Conservation (phyloP, 2,797 vertebrate species). For the Sitta carolinensis region DNA sequence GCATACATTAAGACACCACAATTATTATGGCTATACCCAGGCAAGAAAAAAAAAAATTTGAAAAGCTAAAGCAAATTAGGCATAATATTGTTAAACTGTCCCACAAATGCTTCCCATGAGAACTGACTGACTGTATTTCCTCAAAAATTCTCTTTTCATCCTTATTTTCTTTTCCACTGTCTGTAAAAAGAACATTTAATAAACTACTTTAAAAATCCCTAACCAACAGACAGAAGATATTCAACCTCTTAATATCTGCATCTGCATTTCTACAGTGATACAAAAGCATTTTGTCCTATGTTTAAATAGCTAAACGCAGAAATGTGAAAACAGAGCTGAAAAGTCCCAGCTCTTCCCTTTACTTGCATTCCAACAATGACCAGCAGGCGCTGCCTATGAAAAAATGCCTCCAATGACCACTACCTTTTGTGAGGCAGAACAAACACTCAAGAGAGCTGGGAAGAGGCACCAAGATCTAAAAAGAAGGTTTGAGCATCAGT, state of each 20-base stretch:
- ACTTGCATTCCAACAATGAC: not conserved
- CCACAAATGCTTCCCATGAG: not conserved
- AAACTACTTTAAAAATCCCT: not conserved
- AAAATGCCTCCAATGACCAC: not conserved
- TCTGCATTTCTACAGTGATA: not conserved
- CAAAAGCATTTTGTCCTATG: not conserved
- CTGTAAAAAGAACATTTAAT: not conserved
- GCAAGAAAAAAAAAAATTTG: not conserved
- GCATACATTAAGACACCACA: not conserved
- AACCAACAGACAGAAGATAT: rapidly evolving
- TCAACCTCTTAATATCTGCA: not conserved
- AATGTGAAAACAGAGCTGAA: not conserved
- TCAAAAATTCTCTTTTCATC: not conserved
- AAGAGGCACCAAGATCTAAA: not conserved
- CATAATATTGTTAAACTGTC: not conserved
- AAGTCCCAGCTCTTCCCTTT: not conserved
- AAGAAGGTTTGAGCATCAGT: not conserved
- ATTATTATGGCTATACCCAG: not conserved
- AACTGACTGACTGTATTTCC: not conserved
- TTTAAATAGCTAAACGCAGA: not conserved
- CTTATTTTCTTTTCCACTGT: not conserved
- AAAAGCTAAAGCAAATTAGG: not conserved
- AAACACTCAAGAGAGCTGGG: not conserved
- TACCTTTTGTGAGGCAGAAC: not conserved
- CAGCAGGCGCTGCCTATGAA: not conserved